phyloP scores from a whole-genome alignment of 2,797 vertebrate species.

The Malacoraja senta region DNA sequence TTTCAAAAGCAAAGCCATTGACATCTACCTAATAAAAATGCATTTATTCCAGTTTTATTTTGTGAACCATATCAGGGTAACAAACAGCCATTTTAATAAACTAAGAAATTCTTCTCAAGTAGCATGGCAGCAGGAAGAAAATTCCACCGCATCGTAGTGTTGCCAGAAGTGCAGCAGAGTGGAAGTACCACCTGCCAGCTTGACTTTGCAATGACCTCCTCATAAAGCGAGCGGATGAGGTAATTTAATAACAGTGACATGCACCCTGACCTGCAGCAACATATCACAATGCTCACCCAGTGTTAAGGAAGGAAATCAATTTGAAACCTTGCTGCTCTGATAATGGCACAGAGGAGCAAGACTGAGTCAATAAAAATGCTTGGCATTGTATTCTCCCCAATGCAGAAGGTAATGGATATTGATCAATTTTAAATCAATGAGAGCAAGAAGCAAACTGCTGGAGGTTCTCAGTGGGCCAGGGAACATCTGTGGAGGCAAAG shows the following conservation, averaged over 20 bases:
- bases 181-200: neutral
- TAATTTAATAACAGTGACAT: neutral
- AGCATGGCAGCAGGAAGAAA: neutral
- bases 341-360: neutral
- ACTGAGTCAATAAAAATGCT: neutral
- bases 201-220: neutral
- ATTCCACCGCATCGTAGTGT: neutral
- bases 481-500: too few species aligned
- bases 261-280: neutral
- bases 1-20: neutral
- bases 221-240: neutral
- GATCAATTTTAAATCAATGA: neutral
- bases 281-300: too few species aligned
- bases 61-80: neutral
- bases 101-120: neutral
- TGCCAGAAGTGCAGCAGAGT: neutral
- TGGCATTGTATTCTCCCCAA: neutral
- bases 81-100: neutral
- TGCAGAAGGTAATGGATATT: neutral
- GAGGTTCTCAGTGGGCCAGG: too few species aligned
- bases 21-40: neutral
- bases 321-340: neutral
- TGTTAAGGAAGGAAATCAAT: neutral
- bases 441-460: too few species aligned
- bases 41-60: neutral